Evolutionary conservation across 2,888 invertebrate species (phyloP).

Genomic region (Drosophila seclusa): DNA sequence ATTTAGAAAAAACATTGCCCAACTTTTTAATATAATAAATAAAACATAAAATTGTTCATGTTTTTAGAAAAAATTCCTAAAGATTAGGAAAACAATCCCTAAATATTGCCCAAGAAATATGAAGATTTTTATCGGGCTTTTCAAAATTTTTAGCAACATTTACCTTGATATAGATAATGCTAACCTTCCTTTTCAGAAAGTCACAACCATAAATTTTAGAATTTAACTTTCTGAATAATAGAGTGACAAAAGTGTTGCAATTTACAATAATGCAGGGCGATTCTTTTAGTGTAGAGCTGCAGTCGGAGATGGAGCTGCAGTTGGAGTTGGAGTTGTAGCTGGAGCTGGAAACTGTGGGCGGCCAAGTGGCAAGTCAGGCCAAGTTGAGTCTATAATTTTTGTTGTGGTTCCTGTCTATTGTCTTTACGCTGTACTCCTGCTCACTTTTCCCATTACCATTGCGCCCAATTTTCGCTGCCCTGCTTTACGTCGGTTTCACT

Average conservation of each 20-base stretch:
- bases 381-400: conserved; percentile 78
- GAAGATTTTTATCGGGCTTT: neutral
- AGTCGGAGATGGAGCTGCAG: conserved; percentile 3
- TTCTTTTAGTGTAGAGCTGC: neutral
- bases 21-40: neutral
- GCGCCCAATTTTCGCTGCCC: conserved; percentile 2
- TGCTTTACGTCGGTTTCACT: conserved; percentile 20
- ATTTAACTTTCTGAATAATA: neutral
- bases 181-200: neutral
- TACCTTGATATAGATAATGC: neutral
- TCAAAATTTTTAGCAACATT: neutral
- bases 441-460: conserved; percentile 13
- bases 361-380: conserved; percentile 62
- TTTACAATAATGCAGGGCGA: neutral
- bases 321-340: conserved; percentile 1
- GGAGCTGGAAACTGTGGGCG: conserved; percentile 53
- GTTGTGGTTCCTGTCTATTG: conserved; percentile 80
- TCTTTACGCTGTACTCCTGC: conserved; percentile 54
- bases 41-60: too few species aligned
- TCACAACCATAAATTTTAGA: neutral
- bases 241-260: neutral
- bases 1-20: neutral
- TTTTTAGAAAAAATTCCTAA: neutral
- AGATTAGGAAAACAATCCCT: neutral
- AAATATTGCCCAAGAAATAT: neutral